A percentile compares a stretch with the other conserved stretches of the same genome.
Evolutionary conservation across 2,797 vertebrate species (phyloP).

Genomic region (Brachyrhaphis roseni): DNA sequence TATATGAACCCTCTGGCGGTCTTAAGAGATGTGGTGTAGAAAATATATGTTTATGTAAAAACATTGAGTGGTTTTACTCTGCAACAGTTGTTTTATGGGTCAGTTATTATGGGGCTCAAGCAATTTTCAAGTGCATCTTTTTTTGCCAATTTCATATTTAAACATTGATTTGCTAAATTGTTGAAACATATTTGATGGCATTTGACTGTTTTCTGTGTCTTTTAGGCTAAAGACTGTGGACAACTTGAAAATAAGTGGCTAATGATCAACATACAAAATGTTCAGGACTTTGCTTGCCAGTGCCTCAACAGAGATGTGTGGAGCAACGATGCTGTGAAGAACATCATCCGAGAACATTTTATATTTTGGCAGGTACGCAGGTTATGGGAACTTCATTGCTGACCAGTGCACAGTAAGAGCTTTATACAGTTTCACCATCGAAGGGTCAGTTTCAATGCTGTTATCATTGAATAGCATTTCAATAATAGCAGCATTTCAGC

Average conservation of each 20-base stretch:
- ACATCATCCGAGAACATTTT: slow-evolving; percentile 96
- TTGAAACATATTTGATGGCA: background rate
- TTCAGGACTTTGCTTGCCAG: slow-evolving; percentile 98
- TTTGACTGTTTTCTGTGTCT: slow-evolving; percentile 29
- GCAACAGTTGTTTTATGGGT: background rate
- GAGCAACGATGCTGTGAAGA: slow-evolving; percentile 98
- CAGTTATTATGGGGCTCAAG: background rate
- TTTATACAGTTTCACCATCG: background rate
- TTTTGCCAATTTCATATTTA: background rate
- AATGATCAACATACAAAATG: slow-evolving; percentile 99
- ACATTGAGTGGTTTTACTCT: background rate
- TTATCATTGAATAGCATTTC: background rate
- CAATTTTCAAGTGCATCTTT: background rate
- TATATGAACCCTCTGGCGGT: background rate
- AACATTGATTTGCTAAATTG: background rate
- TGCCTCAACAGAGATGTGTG: slow-evolving; percentile 98
- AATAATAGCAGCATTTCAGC: background rate
- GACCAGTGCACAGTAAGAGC: background rate
- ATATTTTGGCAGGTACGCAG: slow-evolving; percentile 96
- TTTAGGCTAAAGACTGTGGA: slow-evolving; percentile 95
- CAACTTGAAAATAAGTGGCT: slow-evolving; percentile 99
- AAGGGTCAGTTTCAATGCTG: background rate
- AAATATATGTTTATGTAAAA: background rate
- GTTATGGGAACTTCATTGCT: background rate
- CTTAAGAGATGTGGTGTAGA: background rate